Evolutionary conservation across 2,113 vertebrate genomes (phyloP), one percentile per base, ranked within the genome.

Genomic region (Pteruthius melanotis): DNA sequence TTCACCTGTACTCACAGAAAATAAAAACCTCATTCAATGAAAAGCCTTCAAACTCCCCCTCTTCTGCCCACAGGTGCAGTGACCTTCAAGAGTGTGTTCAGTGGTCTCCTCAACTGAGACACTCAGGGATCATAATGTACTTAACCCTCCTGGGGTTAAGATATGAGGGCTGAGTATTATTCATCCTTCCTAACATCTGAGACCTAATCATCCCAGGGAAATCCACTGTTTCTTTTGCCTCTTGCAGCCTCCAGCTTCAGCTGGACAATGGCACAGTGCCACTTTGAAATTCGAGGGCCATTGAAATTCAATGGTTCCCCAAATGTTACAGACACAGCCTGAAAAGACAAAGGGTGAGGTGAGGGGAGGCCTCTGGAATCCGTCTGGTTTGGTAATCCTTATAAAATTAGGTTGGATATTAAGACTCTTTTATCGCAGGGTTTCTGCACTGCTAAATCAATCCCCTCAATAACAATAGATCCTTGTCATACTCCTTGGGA

Each of bases 391-490:
- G 81, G 83, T 95, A 96, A 96, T 96, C 96, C 79, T 86, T 79
- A 81, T 50, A 94, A 93, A 97, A 97, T 97, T 91, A 94, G 91
- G 69, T 93, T 94, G 81, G 75, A 95, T 94, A 95, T 95, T 93
- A 94, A 95, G 74, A 83, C 35, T 77, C 40, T 85, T 95, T 89
- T 78, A 72, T 78, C 18, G 2, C 35, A 77, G 40, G 28, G 44
- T 86, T 94, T 92, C 53, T 86, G 83, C 44, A 37, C 64, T 56
- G 40, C 68, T 82, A 79, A 80, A 88, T 87, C 84, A 91, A 68
- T 94, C 76, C 71, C 59, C 60, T 93, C 94, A 90, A 75, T 90
- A 97, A 95, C 81, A 93, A 83, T 75, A 89, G 91, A 90, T 96
- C 91, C 30, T 77, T 84, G 74, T 49, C 42, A 20, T 94, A 47